A percentile compares a stretch with the other conserved stretches of the same genome.
Evolutionary conservation across 2,113 vertebrate species (phyloP).

Genomic region (Anoura caudifer): DNA sequence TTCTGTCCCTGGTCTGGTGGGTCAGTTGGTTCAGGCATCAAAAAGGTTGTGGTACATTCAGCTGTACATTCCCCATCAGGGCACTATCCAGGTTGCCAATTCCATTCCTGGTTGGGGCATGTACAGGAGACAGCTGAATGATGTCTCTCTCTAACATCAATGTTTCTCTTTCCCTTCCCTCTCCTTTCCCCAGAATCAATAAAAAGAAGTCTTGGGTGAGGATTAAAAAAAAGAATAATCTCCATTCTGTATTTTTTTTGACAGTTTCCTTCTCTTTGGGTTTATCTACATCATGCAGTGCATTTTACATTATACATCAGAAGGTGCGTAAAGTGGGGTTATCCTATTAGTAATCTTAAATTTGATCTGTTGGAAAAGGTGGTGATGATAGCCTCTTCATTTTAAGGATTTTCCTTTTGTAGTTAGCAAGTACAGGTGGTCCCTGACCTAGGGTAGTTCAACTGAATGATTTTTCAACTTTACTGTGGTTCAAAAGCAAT

Average conservation of each 20-base stretch:
- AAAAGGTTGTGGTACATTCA: too few species aligned
- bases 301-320: background rate
- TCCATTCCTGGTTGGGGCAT: too few species aligned
- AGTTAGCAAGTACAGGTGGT: slow-evolving; percentile 21
- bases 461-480: background rate
- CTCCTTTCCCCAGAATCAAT: too few species aligned
- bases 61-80: too few species aligned
- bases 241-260: slow-evolving; percentile 7
- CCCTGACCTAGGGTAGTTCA: background rate
- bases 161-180: too few species aligned
- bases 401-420: slow-evolving; percentile 1
- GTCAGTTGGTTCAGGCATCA: too few species aligned
- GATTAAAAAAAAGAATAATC: too few species aligned
- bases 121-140: too few species aligned
- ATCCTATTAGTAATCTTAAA: background rate
- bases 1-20: background rate
- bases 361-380: background rate
- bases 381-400: background rate
- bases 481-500: background rate
- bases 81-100: too few species aligned
- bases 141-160: too few species aligned
- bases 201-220: too few species aligned
- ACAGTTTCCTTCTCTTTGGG: background rate
- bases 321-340: background rate
- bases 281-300: background rate